Base-by-base conservation (phyloP, 1,140 invertebrate genomes). In the Ooceraea biroi region DNA sequence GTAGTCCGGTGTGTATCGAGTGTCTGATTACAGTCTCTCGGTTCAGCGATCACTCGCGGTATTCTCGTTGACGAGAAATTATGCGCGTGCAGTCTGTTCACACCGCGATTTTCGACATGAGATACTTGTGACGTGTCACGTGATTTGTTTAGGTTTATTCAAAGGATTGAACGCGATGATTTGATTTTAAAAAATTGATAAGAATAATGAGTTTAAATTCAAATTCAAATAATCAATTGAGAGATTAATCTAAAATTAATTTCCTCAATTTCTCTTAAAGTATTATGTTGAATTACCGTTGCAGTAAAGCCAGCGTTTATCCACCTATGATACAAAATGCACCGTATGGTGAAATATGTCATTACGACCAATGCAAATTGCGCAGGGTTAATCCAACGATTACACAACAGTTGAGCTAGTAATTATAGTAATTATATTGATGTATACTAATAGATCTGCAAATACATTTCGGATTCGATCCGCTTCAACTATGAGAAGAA, bases 61-160 rank as follows among this genome's bases (percentile, higher is more conserved):
- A 87, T 17, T 86, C 66, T 87, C 73, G 61, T 88, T 87, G 84
- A 63, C 52, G 82, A 84, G 73, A 55, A 84, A 88, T 88, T 84
- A 86, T 63, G 82, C 85, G 19, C 52, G 52, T 50, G 19, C 17
- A 7, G 22, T 41, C 50, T 55, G 30, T 44, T 66, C 44, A 46
- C 25, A 46, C 52, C 11, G 57, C 11, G 50, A 48, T 10, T 63
- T 48, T 52, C 36, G 36, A 7, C 36, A 2, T 36, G 36, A 2
- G 36, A 36, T 36, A 36, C n/a, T n/a, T n/a, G n/a, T n/a, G n/a
- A n/a, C 36, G 36, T 7, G 36, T 7, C 36, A 19, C 44, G 72
- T 30, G 72, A 46, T 22, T 0, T 25, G 5, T n/a, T n/a, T 36
- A 14, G 50, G 7, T 7, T 2, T 36, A 36, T 36, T 36, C 36